A percentile compares a stretch with the other conserved stretches of the same genome.
Conservation (phyloP, 1,140 invertebrate genomes). For the Ceratina australensis region DNA sequence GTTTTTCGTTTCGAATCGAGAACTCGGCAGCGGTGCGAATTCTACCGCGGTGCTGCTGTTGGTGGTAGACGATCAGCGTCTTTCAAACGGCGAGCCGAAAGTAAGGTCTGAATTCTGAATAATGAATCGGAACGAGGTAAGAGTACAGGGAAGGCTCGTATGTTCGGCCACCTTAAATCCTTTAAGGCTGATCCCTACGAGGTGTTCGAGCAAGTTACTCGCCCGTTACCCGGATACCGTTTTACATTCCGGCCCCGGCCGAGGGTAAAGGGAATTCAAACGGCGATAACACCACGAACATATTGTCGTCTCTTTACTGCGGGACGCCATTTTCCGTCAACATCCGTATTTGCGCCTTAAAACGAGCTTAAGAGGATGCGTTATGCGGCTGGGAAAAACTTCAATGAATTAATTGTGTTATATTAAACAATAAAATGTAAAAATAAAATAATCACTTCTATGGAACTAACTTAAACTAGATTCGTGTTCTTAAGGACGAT, state of each 20-base stretch:
- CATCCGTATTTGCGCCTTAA: background rate
- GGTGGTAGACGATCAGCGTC: slow-evolving; percentile 34
- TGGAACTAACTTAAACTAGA: too few species aligned
- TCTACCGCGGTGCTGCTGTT: too few species aligned
- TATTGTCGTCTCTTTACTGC: slow-evolving; percentile 10
- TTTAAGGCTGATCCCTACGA: slow-evolving; percentile 58
- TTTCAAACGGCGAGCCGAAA: slow-evolving; percentile 40
- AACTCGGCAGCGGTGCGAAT: slow-evolving; percentile 45
- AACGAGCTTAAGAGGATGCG: too few species aligned
- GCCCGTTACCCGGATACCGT: slow-evolving; percentile 47
- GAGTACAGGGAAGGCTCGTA: slow-evolving; percentile 30
- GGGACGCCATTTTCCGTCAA: background rate
- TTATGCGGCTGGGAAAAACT: too few species aligned
- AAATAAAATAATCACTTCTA: too few species aligned
- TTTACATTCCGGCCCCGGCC: slow-evolving; percentile 31
- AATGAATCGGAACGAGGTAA: slow-evolving; percentile 50
- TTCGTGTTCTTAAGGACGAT: too few species aligned
- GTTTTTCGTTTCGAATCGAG: slow-evolving; percentile 10
- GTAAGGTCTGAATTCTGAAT: slow-evolving; percentile 50
- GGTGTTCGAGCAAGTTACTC: slow-evolving; percentile 61
- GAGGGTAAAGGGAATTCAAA: slow-evolving; percentile 35
- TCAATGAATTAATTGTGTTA: too few species aligned
- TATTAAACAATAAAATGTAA: too few species aligned
- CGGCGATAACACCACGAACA: slow-evolving; percentile 11
- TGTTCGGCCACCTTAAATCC: slow-evolving; percentile 38